Evolutionary conservation across 2,797 vertebrate species (phyloP).

Genomic region (Euthynnus affinis): DNA sequence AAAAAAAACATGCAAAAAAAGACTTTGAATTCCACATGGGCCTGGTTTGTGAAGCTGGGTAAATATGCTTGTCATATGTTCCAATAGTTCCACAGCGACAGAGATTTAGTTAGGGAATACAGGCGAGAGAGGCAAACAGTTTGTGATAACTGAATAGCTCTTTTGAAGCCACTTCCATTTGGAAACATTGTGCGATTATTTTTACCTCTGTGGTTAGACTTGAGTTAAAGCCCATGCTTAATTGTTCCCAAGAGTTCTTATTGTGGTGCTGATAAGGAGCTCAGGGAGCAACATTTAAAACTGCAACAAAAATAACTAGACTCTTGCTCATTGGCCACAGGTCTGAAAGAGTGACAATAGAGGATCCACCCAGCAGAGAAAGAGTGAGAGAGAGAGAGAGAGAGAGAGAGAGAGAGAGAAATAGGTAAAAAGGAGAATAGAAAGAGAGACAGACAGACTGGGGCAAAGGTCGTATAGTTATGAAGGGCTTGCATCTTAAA

Average conservation of each 20-base stretch:
- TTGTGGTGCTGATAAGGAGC: constrained; percentile 95
- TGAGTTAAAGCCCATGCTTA: constrained; percentile 92
- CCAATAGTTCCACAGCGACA: constrained; percentile 79
- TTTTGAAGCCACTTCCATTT: constrained; percentile 86
- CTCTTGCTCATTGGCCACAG: constrained; percentile 76
- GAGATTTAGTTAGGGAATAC: constrained; percentile 83
- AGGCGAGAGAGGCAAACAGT: constrained; percentile 76
- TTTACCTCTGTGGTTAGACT: constrained; percentile 87
- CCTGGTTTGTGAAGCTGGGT: constrained; percentile 80
- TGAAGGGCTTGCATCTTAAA: constrained; percentile 10
- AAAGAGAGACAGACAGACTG: constrained; percentile 10
- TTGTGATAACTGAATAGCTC: constrained; percentile 85
- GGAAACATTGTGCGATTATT: constrained; percentile 87
- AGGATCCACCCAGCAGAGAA: constrained; percentile 41
- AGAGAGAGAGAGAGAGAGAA: constrained; percentile 20
- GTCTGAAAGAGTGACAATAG: constrained; percentile 71
- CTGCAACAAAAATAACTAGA: constrained; percentile 90
- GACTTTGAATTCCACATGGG: constrained; percentile 82
- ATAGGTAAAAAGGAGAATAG: constrained; percentile 3
- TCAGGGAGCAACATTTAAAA: constrained; percentile 93
- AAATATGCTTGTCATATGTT: constrained; percentile 85
- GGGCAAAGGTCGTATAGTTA: constrained; percentile 23
- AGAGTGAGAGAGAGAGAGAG: constrained; percentile 6
- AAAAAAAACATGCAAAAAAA: constrained; percentile 57
- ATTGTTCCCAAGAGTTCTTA: constrained; percentile 94